Evolutionary conservation across 2,113 vertebrate species (phyloP).

Genomic region (Anguilla japonica): DNA sequence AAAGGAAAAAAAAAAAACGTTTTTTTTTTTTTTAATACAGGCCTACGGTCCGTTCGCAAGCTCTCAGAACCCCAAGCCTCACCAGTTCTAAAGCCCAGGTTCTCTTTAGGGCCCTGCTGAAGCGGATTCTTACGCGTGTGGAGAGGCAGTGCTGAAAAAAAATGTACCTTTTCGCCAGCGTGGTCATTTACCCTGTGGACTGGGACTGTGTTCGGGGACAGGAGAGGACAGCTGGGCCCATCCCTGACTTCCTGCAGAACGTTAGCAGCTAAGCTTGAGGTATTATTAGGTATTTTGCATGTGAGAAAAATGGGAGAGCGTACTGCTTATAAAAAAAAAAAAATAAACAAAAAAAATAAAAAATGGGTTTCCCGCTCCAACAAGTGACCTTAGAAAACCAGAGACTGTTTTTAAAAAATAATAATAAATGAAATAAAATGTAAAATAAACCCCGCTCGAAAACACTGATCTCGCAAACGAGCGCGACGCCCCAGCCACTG

Average conservation of each 20-base stretch:
- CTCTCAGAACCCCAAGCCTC: background rate
- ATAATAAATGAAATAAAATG: too few species aligned
- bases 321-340: constrained; percentile 63
- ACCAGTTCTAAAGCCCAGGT: constrained; percentile 19
- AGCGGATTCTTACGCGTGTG: constrained; percentile 35
- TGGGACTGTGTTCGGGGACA: constrained; percentile 54
- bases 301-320: constrained; percentile 97
- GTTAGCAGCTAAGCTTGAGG: constrained; percentile 90
- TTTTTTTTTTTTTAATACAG: background rate
- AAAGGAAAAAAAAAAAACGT: background rate
- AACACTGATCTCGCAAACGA: constrained; percentile 73
- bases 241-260: constrained; percentile 54
- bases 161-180: constrained; percentile 56
- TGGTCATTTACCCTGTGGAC: constrained; percentile 60
- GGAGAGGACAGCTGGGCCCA: constrained; percentile 50
- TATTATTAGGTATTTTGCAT: constrained; percentile 91
- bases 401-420: constrained; percentile 57
- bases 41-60: background rate
- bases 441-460: constrained; percentile 60
- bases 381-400: constrained; percentile 55
- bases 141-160: constrained; percentile 66
- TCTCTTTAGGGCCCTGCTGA: constrained; percentile 42
- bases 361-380: constrained; percentile 56
- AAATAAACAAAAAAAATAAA: constrained; percentile 53
- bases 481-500: constrained; percentile 70